Evolutionary conservation across 1,140 invertebrate genomes (phyloP).

Genomic region (Lordiphosa collinella): DNA sequence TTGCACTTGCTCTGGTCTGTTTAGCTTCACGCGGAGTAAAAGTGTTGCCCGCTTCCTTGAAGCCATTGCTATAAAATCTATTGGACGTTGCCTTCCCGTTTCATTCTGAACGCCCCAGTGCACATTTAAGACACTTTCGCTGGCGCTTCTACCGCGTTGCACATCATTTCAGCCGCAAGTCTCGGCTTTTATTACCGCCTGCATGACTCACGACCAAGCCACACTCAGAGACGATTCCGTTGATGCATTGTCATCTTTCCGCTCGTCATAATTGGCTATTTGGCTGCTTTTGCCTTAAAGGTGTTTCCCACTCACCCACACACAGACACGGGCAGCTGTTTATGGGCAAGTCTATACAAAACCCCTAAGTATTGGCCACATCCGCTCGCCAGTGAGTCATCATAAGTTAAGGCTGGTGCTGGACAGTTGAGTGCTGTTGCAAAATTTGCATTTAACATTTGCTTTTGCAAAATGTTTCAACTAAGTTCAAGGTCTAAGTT

Average conservation of each 20-base stretch:
- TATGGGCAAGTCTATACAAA: conserved; percentile 7
- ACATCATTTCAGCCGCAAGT: conserved; percentile 2
- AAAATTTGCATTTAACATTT: conserved; percentile 8
- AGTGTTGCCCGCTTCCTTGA: conserved; percentile 8
- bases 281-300: conserved; percentile 28
- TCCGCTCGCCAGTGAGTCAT: conserved; percentile 11
- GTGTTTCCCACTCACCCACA: conserved; percentile 32
- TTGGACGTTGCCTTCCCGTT: conserved; percentile 7
- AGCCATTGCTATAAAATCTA: conserved; percentile 25
- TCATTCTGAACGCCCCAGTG: conserved; percentile 19
- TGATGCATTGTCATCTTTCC: conserved; percentile 44
- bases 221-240: conserved; percentile 5
- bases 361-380: conserved; percentile 17
- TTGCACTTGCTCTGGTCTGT: conserved; percentile 45
- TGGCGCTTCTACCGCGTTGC: conserved; percentile 6
- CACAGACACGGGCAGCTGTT: conserved; percentile 7
- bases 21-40: conserved; percentile 24
- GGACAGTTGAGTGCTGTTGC: conserved; percentile 2
- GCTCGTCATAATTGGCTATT: conserved; percentile 37
- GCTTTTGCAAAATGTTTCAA: not conserved
- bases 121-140: conserved; percentile 20
- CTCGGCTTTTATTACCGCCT: conserved; percentile 27
- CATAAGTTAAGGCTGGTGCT: not conserved
- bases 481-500: conserved; percentile 10
- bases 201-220: conserved; percentile 28